Conservation (phyloP, 2,888 invertebrate species). For the Pyralis farinalis region DNA sequence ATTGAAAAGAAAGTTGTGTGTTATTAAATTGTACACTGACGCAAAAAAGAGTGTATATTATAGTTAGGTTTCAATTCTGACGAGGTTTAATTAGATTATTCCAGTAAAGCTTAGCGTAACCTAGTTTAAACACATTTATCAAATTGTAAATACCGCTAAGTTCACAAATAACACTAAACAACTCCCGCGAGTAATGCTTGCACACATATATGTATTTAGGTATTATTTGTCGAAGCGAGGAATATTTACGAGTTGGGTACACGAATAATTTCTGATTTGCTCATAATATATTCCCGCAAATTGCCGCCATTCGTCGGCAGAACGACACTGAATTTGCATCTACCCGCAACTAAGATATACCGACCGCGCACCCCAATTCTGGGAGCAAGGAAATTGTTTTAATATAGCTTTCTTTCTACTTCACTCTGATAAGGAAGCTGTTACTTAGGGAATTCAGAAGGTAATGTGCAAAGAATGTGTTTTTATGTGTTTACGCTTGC, state of each 20-base stretch:
- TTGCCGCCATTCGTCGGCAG: conserved; percentile 28
- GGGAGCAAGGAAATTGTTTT: conserved; percentile 3
- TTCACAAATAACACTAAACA: too few species aligned
- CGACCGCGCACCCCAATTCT: neutral
- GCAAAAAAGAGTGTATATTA: too few species aligned
- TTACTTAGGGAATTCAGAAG: too few species aligned
- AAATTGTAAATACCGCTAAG: neutral
- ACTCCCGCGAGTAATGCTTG: too few species aligned
- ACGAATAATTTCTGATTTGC: conserved; percentile 12
- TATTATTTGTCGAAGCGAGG: conserved; percentile 9
- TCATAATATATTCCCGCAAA: conserved; percentile 35
- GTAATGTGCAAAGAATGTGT: too few species aligned
- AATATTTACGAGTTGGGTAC: conserved; percentile 21
- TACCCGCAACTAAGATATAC: conserved; percentile 8
- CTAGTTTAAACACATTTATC: too few species aligned
- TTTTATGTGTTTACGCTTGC: too few species aligned
- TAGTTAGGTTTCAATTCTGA: too few species aligned
- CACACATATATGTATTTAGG: neutral
- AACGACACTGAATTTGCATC: conserved; percentile 24
- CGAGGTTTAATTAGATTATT: too few species aligned
- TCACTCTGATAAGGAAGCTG: neutral
- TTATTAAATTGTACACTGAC: too few species aligned
- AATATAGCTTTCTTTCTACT: neutral
- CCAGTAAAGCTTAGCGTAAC: too few species aligned
- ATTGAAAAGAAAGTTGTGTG: too few species aligned